These are phyloP conservation scores for Chydorus sphaericus DNA, from an alignment of 2,888 invertebrate species.

Conservation along the genomic window DNA sequence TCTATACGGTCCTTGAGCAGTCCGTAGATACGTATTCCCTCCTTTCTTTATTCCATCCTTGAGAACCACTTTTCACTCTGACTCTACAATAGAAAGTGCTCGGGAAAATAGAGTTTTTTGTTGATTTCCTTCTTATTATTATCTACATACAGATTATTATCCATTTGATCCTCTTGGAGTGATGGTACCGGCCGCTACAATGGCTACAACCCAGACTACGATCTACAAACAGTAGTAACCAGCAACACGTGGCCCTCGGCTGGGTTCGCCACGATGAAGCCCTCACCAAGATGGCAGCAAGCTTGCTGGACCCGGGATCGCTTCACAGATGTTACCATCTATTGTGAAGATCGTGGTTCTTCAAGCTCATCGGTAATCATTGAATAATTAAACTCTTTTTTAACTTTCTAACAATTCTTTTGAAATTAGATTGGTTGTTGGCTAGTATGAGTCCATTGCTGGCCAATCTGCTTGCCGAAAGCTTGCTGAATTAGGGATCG, in stretches of 20 bases:
- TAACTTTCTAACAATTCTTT: neutral
- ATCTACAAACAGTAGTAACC: neutral
- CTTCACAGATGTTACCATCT: slow-evolving; percentile 14
- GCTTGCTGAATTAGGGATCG: slow-evolving; percentile 13
- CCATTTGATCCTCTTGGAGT: neutral
- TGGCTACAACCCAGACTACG: no score
- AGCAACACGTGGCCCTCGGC: slow-evolving; percentile 14
- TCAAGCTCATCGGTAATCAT: slow-evolving; percentile 14
- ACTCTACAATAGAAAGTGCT: no score
- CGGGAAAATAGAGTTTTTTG: no score
- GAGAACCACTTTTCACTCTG: no score
- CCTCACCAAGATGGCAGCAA: slow-evolving; percentile 15
- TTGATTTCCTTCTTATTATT: neutral
- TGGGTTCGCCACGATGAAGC: slow-evolving; percentile 16
- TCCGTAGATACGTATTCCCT: no score
- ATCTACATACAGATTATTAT: neutral
- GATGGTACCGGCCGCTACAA: neutral
- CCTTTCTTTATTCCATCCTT: no score
- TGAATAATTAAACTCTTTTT: neutral
- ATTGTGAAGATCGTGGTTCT: slow-evolving; percentile 15
- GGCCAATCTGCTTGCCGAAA: slow-evolving; percentile 11
- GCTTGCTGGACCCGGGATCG: slow-evolving; percentile 14
- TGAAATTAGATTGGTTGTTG: slow-evolving; percentile 8
- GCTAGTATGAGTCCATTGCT: slow-evolving; percentile 15
- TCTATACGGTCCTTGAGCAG: no score